phyloP scores from a whole-genome alignment of 2,113 vertebrate genomes.

The Oryzias javanicus region DNA sequence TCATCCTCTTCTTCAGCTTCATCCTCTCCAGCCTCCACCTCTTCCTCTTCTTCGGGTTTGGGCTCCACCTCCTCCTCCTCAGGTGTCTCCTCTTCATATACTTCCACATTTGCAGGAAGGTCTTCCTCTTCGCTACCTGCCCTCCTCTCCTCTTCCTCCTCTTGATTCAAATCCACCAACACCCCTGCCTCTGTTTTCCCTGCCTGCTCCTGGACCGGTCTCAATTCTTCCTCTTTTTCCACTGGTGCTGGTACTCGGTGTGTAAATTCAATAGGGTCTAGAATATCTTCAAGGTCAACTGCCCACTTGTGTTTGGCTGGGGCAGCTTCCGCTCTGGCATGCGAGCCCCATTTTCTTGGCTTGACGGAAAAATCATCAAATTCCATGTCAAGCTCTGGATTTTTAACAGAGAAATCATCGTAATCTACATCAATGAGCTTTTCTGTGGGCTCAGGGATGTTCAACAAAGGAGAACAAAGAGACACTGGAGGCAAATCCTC shows the following conservation, averaged over 20 bases:
- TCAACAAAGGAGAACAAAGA: neutral
- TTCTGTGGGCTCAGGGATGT: neutral
- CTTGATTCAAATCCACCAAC: neutral
- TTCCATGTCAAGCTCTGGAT: slow-evolving; percentile 8
- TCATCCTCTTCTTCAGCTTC: slow-evolving; percentile 13
- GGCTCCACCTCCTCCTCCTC: neutral
- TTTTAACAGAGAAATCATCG: slow-evolving; percentile 66
- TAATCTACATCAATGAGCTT: slow-evolving; percentile 3
- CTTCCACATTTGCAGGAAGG: slow-evolving; percentile 4
- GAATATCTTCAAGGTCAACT: neutral
- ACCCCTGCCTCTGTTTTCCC: neutral
- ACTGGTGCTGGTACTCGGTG: slow-evolving; percentile 2
- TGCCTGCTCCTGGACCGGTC: neutral
- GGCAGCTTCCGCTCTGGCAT: slow-evolving; percentile 5
- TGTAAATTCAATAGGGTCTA: neutral
- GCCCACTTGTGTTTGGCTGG: neutral
- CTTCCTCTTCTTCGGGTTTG: neutral
- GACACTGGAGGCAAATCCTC: slow-evolving; percentile 17
- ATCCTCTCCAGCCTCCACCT: neutral
- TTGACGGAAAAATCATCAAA: slow-evolving; percentile 73
- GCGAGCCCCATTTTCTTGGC: slow-evolving; percentile 44
- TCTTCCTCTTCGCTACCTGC: slow-evolving; percentile 1
- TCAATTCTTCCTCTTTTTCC: neutral
- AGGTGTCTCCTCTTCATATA: slow-evolving; percentile 6
- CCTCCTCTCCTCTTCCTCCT: slow-evolving; percentile 2